Base-by-base conservation (phyloP, 2,113 vertebrate species). In the Phocoena phocoena region DNA sequence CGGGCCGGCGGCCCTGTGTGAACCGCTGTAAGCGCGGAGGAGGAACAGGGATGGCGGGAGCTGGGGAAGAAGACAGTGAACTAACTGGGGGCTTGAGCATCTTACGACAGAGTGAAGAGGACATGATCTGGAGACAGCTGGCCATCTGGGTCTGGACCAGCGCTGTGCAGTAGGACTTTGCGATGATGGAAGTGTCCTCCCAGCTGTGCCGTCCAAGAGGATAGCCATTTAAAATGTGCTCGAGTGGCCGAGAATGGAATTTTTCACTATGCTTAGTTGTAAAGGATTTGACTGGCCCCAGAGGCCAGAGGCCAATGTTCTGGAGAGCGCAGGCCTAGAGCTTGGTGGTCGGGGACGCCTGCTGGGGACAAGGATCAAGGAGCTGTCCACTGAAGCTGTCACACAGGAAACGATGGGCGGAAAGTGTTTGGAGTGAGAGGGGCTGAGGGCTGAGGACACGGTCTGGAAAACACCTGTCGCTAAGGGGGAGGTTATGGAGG, bases 171-270 rank as follows among this genome's bases (percentile, higher is more conserved):
- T 3, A 21, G 55, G 18, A 5, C 14, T 9, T 53, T 12, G 80
- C 3, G 0, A 5, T 2, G 31, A 1, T 1, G 14, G 31, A 23
- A 1, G 0, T 0, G 12, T 53, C 6, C 17, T n/a, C 3, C 12
- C 26, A 28, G 63, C 50, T 0, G 9, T 6, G 31, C 73, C 9
- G 10, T 53, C 50, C 10, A 6, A 12, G 5, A 10, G 6, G 23
- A 31, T 8, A 12, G n/a, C 86, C 23, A 0, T 55, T 2, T 13
- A 3, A 4, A 31, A 13, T 0, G 8, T 6, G 17, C 67, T 41
- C 13, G 25, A 1, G 53, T 21, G 33, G 20, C 25, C 2, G 44
- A 44, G 65, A 60, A 63, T 1, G 0, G 44, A 26, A 14, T 11
- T 50, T 14, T 65, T n/a, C 36, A 31, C 47, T 21, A 50, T 41